Base-by-base conservation (phyloP, 1,140 invertebrate genomes). In the Belonocnema kinseyi region DNA sequence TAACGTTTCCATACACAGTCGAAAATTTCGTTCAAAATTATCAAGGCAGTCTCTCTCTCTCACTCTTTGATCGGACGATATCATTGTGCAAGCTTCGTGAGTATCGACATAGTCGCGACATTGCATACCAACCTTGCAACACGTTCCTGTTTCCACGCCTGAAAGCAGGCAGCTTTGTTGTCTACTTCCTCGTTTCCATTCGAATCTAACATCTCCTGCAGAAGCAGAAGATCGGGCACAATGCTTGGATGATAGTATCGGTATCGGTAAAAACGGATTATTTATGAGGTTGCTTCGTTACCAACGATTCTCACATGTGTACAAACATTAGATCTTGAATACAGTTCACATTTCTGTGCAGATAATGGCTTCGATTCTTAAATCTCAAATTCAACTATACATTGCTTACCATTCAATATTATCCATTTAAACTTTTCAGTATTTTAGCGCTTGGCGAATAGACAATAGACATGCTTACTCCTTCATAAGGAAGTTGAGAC, bases 11-110 rank as follows among this genome's bases (percentile, higher is more conserved):
- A 66, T 46, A 66, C 40, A 51, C 71, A 75, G 73, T 77, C 51
- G 66, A 71, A 74, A 82, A 77, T 77, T 77, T 81, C 75, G 75
- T 79, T 81, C 53, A 50, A 77, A 75, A 77, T 80, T 73, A 70
- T 66, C 50, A 13, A 73, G 73, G 33, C 75, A 46, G 53, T 80
- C 12, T 66, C n/a, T 33, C 26, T 66, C 61, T 21, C 6, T 21
- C 54, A 21, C 19, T 56, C 54, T 21, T 50, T 58, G 74, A 81
- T 76, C 74, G 72, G 56, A 78, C 61, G 75, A 79, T 79, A 82
- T 56, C 73, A 74, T 81, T 75, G 75, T 73, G 26, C 50, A 52
- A 54, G 16, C 11, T 19, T 66, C 17, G 52, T 75, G 17, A 50
- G 73, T 13, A 50, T 51, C 74, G 52, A 74, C 61, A 73, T 61